A percentile compares a stretch with the other conserved stretches of the same genome.
Evolutionary conservation across 2,113 vertebrate genomes (phyloP).

Genomic region (Mirza zaza): DNA sequence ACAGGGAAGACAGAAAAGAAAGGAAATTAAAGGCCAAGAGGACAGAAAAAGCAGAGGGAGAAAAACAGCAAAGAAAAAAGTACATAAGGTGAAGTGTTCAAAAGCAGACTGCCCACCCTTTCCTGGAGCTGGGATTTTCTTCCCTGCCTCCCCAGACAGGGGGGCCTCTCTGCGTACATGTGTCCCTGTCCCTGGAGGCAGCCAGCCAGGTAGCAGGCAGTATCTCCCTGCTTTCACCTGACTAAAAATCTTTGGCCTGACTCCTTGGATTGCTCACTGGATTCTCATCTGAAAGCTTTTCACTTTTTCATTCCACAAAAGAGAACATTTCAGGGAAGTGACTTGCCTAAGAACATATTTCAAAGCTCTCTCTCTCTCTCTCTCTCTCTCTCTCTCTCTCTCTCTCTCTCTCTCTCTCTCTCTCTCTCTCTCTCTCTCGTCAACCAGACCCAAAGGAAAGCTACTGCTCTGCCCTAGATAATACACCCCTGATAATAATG

Average conservation of each 20-base stretch:
- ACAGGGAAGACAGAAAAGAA: background rate
- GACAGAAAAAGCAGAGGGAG: background rate
- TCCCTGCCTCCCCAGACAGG: background rate
- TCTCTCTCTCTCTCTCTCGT: background rate
- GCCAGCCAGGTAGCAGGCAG: background rate
- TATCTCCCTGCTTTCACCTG: background rate
- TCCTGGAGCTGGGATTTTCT: background rate
- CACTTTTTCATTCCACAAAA: constrained; percentile 9
- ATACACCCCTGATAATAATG: background rate
- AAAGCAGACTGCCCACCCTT: background rate
- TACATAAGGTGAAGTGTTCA: background rate
- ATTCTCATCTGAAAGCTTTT: constrained; percentile 26
- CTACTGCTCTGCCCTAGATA: background rate
- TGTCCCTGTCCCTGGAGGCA: background rate
- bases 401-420: constrained; percentile 16
- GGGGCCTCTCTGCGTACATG: background rate
- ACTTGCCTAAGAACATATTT: background rate
- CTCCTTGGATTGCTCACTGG: constrained; percentile 4
- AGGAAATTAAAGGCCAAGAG: constrained; percentile 35
- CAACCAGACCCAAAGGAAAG: background rate
- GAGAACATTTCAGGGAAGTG: background rate
- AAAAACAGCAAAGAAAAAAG: background rate
- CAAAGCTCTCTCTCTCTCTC: background rate
- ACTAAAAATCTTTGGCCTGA: constrained; percentile 35
- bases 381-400: constrained; percentile 24